phyloP scores from a whole-genome alignment of 64 coral and sea anemone species.

The Montipora efflorescens region DNA sequence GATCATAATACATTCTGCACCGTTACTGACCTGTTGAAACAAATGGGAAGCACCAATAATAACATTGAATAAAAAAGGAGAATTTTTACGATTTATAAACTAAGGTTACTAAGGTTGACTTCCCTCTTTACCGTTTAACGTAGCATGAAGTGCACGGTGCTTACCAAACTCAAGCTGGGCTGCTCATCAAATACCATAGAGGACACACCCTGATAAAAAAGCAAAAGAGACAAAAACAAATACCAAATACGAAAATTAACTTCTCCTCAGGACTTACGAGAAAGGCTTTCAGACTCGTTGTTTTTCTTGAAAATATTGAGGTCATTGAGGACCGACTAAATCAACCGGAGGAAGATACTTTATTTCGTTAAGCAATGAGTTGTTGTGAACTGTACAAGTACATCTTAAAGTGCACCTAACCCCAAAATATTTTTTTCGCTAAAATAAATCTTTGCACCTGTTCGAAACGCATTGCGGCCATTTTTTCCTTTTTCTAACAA shows the following conservation, averaged over 20 bases:
- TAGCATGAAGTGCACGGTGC: background rate
- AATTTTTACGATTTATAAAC: too few species aligned
- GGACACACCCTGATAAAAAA: slow-evolving; percentile 74
- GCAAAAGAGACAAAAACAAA: background rate
- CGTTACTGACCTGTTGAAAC: slow-evolving; percentile 86
- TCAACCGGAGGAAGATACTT: too few species aligned
- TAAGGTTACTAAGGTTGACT: background rate
- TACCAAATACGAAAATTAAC: background rate
- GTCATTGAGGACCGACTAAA: too few species aligned
- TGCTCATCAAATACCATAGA: slow-evolving; percentile 94
- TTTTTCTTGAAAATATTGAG: too few species aligned
- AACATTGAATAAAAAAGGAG: background rate
- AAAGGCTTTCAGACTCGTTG: background rate
- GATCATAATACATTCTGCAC: slow-evolving; percentile 96
- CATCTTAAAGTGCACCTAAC: too few species aligned
- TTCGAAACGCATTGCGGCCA: too few species aligned
- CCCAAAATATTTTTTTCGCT: too few species aligned
- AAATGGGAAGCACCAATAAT: background rate
- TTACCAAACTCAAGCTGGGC: slow-evolving; percentile 90
- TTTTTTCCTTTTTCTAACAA: too few species aligned
- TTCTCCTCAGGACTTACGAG: background rate
- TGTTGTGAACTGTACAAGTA: too few species aligned
- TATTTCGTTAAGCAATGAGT: too few species aligned
- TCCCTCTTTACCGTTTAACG: background rate
- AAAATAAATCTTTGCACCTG: too few species aligned